Evolutionary conservation across 1,140 invertebrate genomes (phyloP), one percentile per base, ranked within the genome.

Genomic region (Medauroidea extradentata): DNA sequence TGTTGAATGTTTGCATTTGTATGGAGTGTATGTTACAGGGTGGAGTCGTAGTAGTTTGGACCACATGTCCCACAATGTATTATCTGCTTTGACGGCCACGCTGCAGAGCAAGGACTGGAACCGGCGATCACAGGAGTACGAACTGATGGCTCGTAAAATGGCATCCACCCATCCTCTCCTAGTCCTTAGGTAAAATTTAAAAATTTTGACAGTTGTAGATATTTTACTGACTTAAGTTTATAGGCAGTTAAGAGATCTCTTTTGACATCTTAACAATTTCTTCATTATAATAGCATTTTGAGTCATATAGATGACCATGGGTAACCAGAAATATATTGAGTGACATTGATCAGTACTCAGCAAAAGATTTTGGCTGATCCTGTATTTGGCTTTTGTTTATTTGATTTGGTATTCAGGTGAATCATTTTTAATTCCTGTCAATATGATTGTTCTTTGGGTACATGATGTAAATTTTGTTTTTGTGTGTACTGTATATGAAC

Each of bases 91-190:
- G 4, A 83, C 89, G 9, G 80, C 85, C 11, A 83, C 82, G 4
- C 79, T 85, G 8, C 76, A 62, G 67, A 81, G 72, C 70, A 89
- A 89, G 67, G 84, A 88, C 16, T 88, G 85, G 75, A 77, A 81
- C 29, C 79, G 82, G 3, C 82, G 84, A 61, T 86, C 88, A 60
- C 81, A 83, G 52, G 90, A 93, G 67, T 82, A 88, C 48, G 92
- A 93, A 70, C 73, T 90, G 7, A 84, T 87, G 18, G 85, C 86
- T 24, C 79, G 88, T 60, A 96, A 93, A 80, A 81, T 89, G 76
- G 88, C 87, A n/a, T 85, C 86, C 41, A 85, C 84, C 41, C 92
- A 96, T 80, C 90, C 89, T 0, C 76, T 91, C 54, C 77, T 97
- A 0, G 84, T 96, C 2, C 72, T 94, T 2, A 81, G 84, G 80